Evolutionary conservation across 2,113 vertebrate species (phyloP).

Genomic region (Dicentrarchus labrax): DNA sequence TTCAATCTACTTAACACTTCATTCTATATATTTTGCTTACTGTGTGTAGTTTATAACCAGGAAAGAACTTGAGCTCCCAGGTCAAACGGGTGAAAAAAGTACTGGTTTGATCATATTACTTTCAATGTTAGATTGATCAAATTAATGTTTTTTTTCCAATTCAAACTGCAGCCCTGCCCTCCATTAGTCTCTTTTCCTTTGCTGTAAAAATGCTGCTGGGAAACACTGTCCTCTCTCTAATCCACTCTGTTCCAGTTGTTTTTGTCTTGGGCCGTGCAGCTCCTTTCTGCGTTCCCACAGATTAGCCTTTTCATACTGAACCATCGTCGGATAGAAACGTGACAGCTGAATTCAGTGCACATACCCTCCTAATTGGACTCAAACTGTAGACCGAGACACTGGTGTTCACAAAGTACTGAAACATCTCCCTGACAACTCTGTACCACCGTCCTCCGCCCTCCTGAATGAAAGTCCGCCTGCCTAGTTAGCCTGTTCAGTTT

Average conservation of each 20-base stretch:
- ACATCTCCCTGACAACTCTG: constrained; percentile 57
- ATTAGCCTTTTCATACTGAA: constrained; percentile 57
- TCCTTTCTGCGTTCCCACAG: constrained; percentile 38
- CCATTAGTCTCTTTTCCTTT: neutral
- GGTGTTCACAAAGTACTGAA: constrained; percentile 33
- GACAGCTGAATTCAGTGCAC: constrained; percentile 57
- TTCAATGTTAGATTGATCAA: neutral
- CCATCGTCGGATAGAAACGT: constrained; percentile 24
- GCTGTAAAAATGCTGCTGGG: constrained; percentile 29
- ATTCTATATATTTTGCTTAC: neutral
- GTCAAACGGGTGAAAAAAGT: neutral
- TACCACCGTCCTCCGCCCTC: constrained; percentile 1
- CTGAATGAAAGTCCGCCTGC: constrained; percentile 34
- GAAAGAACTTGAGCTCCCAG: neutral
- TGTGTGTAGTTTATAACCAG: neutral
- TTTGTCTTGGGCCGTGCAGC: constrained; percentile 30
- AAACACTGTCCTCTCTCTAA: constrained; percentile 16
- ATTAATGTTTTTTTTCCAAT: neutral
- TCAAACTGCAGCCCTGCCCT: neutral
- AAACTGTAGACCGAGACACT: constrained; percentile 45
- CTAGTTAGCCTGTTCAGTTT: constrained; percentile 15
- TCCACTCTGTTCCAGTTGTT: constrained; percentile 9
- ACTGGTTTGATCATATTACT: neutral
- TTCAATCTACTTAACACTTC: neutral
- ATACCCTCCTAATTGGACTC: constrained; percentile 71